These are phyloP conservation scores for Pantherophis guttatus DNA, from an alignment of 2,113 vertebrate species.

Conservation along the genomic window DNA sequence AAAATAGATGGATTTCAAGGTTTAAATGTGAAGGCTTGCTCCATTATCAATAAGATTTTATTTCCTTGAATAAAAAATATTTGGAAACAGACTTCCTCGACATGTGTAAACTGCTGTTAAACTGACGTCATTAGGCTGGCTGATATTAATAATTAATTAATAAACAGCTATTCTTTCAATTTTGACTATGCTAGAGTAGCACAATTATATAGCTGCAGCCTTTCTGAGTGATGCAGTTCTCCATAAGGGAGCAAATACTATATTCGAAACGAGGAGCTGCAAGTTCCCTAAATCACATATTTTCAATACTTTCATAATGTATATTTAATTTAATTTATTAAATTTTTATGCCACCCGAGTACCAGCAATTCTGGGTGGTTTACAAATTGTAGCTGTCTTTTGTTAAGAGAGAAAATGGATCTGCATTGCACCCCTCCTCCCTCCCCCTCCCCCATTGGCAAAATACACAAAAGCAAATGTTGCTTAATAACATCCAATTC, in stretches of 20 bases:
- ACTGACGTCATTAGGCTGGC: slow-evolving; percentile 73
- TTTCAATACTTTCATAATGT: slow-evolving; percentile 69
- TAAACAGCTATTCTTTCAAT: slow-evolving; percentile 75
- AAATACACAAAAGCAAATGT: slow-evolving; percentile 59
- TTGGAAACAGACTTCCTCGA: slow-evolving; percentile 62
- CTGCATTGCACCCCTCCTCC: neutral
- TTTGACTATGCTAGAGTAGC: slow-evolving; percentile 54
- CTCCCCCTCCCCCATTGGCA: slow-evolving; percentile 49
- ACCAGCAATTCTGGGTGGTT: neutral
- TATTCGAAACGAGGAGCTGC: slow-evolving; percentile 72
- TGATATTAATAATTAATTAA: slow-evolving; percentile 79
- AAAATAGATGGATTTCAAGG: slow-evolving; percentile 48
- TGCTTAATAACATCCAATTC: slow-evolving; percentile 55
- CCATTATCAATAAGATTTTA: slow-evolving; percentile 64
- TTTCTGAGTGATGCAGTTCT: slow-evolving; percentile 74
- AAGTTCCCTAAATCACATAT: slow-evolving; percentile 73
- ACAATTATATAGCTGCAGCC: slow-evolving; percentile 74
- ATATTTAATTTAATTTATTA: slow-evolving; percentile 6
- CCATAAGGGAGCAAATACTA: slow-evolving; percentile 74
- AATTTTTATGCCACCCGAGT: neutral
- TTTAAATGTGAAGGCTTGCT: slow-evolving; percentile 52
- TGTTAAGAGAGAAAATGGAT: slow-evolving; percentile 67
- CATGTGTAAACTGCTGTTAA: slow-evolving; percentile 70
- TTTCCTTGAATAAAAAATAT: slow-evolving; percentile 65
- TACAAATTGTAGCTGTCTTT: slow-evolving; percentile 64